These are phyloP conservation scores for Dasysyrphus tricinctus DNA, from an alignment of 2,888 invertebrate species.

Conservation along the genomic window DNA sequence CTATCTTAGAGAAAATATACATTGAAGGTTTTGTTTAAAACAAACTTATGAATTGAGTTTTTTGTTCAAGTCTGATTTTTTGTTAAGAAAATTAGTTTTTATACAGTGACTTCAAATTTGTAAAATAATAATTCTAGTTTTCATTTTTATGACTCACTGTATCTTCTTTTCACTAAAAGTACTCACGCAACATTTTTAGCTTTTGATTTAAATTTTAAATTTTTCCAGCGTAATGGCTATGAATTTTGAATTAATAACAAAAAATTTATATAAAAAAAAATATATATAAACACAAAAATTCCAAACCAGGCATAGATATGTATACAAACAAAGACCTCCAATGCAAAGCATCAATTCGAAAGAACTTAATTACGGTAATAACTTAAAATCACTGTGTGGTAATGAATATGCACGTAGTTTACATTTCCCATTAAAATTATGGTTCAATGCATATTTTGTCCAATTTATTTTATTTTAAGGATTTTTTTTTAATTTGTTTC, in stretches of 20 bases:
- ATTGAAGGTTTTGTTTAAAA: too few species aligned
- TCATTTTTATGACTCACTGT: background rate
- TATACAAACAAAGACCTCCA: background rate
- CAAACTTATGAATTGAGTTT: too few species aligned
- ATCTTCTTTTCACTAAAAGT: background rate
- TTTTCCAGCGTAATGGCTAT: constrained; percentile 6
- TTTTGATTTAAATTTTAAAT: constrained; percentile 12
- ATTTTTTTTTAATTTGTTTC: background rate
- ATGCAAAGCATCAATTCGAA: background rate
- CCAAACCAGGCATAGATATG: background rate
- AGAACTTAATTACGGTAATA: constrained; percentile 60
- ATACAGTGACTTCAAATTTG: background rate
- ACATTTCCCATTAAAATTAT: constrained; percentile 43
- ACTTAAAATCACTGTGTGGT: constrained; percentile 44
- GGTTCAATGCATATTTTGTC: constrained; percentile 48
- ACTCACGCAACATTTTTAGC: background rate
- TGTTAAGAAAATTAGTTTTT: background rate
- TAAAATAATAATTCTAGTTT: too few species aligned
- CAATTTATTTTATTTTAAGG: constrained; percentile 36
- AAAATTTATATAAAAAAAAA: background rate
- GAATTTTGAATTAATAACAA: constrained; percentile 10
- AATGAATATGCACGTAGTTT: constrained; percentile 19
- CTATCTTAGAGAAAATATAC: too few species aligned
- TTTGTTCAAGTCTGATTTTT: too few species aligned
- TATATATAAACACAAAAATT: too few species aligned